Evolutionary conservation across 2,113 vertebrate species (phyloP), one percentile per base, ranked within the genome.

Genomic region (cat (Felis catus)): DNA sequence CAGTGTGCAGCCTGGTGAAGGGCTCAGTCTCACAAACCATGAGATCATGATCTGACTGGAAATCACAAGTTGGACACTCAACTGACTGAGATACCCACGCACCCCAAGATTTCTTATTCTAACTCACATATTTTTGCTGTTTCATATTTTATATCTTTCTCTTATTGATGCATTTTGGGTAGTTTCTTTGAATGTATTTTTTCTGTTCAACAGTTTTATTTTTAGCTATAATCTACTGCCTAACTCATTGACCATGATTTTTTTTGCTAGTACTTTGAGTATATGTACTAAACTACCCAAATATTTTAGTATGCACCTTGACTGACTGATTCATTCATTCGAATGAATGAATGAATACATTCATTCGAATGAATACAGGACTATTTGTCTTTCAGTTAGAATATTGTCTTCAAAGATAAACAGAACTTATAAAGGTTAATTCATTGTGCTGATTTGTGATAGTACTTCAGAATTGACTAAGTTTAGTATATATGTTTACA

Each of bases 351-450:
- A 41, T 41, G 41, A 41, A 70, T 55, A n/a, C 33, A 80, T 27
- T 89, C 39, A 79, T 94, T 97, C 41, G 41, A 41, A 41, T 41
- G 41, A 41, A 70, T 55, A n/a, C 33, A 88, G 12, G 12, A 19
- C 53, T 87, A 14, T 98, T 97, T 74, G 80, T 51, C 39, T 95
- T 90, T 95, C 27, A 80, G 21, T 91, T 95, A 91, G 23, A 87
- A 66, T 76, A 58, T 3, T 63, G 9, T 65, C 45, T 95, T 92
- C 31, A 87, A 95, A 92, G 45, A 71, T 78, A 66, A 79, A 94
- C 80, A 82, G n/a, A 97, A 82, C 19, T 5, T 90, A 5, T 6
- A 96, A 73, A 29, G n/a, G 10, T 94, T 95, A 74, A 41, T 86
- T 92, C 36, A 92, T 18, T 36, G 19, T 88, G 13, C 25, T 63